Conservation (phyloP, 2,797 vertebrate genomes). For the Gila robusta region DNA sequence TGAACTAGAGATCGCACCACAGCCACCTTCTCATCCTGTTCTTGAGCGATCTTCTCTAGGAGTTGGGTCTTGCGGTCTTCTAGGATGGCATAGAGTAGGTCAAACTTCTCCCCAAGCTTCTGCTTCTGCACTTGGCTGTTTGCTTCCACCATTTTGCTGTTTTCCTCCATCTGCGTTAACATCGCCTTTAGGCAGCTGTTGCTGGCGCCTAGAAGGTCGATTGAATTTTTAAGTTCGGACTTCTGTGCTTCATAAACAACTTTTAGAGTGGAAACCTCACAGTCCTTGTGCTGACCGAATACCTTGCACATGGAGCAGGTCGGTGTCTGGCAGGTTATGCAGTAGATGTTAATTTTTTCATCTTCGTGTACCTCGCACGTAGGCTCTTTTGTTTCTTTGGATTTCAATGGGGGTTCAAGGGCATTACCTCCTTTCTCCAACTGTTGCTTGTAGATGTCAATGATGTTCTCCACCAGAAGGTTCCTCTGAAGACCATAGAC, state of each 20-base stretch:
- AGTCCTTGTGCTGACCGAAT: constrained; percentile 89
- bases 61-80: constrained; percentile 84
- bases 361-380: constrained; percentile 89
- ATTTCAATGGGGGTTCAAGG: constrained; percentile 65
- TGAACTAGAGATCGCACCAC: constrained; percentile 76
- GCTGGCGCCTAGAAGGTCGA: constrained; percentile 86
- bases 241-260: constrained; percentile 86
- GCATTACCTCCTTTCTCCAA: constrained; percentile 71
- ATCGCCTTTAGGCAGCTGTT: constrained; percentile 83
- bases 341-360: constrained; percentile 92
- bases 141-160: constrained; percentile 80
- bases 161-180: constrained; percentile 86
- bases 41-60: constrained; percentile 78
- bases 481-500: constrained; percentile 91
- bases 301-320: constrained; percentile 96
- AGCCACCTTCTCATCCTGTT: constrained; percentile 80
- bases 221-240: constrained; percentile 84
- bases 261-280: constrained; percentile 86
- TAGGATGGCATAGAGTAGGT: constrained; percentile 79
- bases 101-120: constrained; percentile 83
- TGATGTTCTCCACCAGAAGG: constrained; percentile 92
- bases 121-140: constrained; percentile 82
- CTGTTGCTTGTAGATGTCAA: constrained; percentile 91
- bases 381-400: constrained; percentile 72
- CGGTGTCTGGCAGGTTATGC: constrained; percentile 86